phyloP scores from a whole-genome alignment of 2,113 vertebrate species.

The Osmerus eperlanus region DNA sequence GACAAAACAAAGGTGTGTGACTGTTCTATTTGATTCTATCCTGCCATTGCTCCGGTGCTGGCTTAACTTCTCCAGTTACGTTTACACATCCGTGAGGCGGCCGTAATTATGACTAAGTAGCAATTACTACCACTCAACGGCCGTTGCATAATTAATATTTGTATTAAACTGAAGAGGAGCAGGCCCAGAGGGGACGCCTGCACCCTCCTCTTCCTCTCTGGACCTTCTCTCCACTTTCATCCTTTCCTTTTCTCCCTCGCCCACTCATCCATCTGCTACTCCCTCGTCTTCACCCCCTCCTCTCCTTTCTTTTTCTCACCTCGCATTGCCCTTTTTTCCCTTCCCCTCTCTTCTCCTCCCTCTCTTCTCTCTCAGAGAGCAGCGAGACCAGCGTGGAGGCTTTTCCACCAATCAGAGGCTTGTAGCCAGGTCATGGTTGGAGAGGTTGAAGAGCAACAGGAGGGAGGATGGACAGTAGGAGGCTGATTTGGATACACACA shows the following conservation, averaged over 20 bases:
- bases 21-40: neutral
- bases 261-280: neutral
- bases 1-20: too few species aligned
- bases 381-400: neutral
- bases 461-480: too few species aligned
- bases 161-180: neutral
- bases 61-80: neutral
- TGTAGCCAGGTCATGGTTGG: too few species aligned
- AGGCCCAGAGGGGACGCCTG: neutral
- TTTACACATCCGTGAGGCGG: neutral
- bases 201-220: neutral
- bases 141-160: slow-evolving; percentile 7
- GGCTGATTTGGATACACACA: too few species aligned
- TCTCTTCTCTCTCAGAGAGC: slow-evolving; percentile 4
- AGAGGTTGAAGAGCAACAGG: too few species aligned
- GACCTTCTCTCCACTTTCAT: neutral
- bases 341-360: neutral
- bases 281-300: neutral
- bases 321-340: neutral
- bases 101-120: neutral
- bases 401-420: neutral
- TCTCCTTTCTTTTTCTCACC: neutral
- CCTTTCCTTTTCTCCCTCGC: neutral
- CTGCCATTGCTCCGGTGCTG: neutral
- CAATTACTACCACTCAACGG: neutral